phyloP scores from a whole-genome alignment of 2,113 vertebrate species.

The Sarotherodon lohbergeri region DNA sequence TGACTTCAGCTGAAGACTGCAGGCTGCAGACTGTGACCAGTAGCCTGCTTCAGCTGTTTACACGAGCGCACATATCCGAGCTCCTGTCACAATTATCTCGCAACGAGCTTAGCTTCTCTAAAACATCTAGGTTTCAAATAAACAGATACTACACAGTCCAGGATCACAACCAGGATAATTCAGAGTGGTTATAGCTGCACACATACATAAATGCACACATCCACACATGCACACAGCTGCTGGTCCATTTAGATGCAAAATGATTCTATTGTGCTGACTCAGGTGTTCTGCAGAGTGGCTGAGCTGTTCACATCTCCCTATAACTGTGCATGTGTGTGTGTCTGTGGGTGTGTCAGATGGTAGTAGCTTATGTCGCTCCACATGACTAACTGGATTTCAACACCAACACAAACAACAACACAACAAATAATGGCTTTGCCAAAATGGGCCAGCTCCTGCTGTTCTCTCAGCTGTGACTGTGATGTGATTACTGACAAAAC shows the following conservation, averaged over 20 bases:
- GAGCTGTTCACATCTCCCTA: not conserved
- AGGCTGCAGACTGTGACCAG: not conserved
- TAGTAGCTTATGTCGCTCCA: constrained; percentile 4
- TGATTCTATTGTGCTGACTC: constrained; percentile 8
- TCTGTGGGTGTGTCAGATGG: not conserved
- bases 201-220: not conserved
- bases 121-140: not conserved
- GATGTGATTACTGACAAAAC: not conserved
- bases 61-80: not conserved
- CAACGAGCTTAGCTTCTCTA: not conserved
- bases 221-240: not conserved
- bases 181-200: not conserved
- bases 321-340: not conserved
- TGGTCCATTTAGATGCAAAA: constrained; percentile 14
- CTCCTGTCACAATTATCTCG: not conserved
- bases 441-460: not conserved
- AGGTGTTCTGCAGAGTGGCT: not conserved
- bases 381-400: constrained; percentile 2
- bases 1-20: not conserved
- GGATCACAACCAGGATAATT: not conserved
- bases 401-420: constrained; percentile 4
- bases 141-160: not conserved
- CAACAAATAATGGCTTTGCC: constrained; percentile 14
- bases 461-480: constrained; percentile 1
- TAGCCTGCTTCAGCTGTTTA: not conserved